These are phyloP conservation scores for Tapirus indicus DNA, from an alignment of 2,797 vertebrate species.

Conservation along the genomic window DNA sequence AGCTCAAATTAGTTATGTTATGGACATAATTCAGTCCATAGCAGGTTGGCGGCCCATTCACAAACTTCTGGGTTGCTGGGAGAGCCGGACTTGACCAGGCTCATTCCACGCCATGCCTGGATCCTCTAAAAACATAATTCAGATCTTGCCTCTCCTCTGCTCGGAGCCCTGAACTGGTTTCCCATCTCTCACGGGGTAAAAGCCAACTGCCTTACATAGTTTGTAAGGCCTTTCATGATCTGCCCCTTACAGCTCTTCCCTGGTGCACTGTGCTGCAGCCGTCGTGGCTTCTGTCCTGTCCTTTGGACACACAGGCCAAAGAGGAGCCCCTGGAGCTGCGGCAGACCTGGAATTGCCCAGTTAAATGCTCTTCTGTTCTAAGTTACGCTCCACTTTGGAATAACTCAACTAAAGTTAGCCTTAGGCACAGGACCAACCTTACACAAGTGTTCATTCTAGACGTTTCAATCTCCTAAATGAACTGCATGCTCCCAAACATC, in stretches of 20 bases:
- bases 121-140: not conserved
- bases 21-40: not conserved
- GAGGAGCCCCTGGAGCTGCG: not conserved
- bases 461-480: not conserved
- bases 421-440: not conserved
- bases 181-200: not conserved
- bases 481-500: not conserved
- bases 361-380: not conserved
- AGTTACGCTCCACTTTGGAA: not conserved
- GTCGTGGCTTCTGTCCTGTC: not conserved
- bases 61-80: not conserved
- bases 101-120: not conserved
- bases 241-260: not conserved
- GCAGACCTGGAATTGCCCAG: not conserved
- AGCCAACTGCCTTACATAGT: not conserved
- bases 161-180: not conserved
- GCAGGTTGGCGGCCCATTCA: not conserved
- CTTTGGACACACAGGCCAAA: not conserved
- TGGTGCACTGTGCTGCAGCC: not conserved
- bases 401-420: not conserved
- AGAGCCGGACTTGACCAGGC: not conserved
- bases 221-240: not conserved
- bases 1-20: not conserved
- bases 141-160: not conserved
- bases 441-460: not conserved